Conservation (phyloP, 37 sponge, comb jelly and placozoan species). For the Lycopodina hypogea region DNA sequence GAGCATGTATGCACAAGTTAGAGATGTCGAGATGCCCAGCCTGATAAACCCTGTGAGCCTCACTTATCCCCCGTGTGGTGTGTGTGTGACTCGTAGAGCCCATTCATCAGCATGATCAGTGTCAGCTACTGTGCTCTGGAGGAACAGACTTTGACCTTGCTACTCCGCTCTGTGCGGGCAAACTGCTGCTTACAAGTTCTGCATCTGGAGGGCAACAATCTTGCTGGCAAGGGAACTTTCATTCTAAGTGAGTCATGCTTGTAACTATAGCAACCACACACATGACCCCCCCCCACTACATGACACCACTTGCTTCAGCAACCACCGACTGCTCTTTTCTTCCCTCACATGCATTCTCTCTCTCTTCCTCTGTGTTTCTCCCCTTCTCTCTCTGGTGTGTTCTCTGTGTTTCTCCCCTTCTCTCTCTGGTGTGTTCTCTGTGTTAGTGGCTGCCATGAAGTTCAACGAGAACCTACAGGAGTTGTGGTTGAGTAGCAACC, state of each 20-base stretch:
- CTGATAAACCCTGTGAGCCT: too few species aligned
- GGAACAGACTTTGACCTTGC: conserved; percentile 73
- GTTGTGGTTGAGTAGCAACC: conserved; percentile 71
- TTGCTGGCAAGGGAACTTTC: conserved; percentile 80
- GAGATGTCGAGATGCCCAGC: too few species aligned
- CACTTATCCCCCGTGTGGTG: too few species aligned
- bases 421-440: not conserved
- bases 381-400: not conserved
- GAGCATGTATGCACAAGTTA: too few species aligned
- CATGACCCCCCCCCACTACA: not conserved
- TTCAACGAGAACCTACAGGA: conserved; percentile 82
- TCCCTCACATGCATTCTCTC: not conserved
- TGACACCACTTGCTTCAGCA: too few species aligned
- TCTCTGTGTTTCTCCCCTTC: not conserved
- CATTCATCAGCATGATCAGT: conserved; percentile 69
- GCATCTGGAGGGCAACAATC: conserved; percentile 71
- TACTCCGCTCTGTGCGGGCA: conserved; percentile 77
- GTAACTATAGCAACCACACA: not conserved
- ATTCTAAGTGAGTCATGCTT: conserved; percentile 72
- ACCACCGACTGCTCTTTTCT: not conserved
- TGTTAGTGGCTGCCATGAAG: conserved; percentile 91
- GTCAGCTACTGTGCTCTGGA: conserved; percentile 80
- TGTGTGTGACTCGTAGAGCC: conserved; percentile 32
- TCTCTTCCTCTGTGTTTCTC: too few species aligned
- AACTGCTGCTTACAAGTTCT: conserved; percentile 77